Conservation (phyloP, 2,888 invertebrate genomes). For the Drosophila mulleri region DNA sequence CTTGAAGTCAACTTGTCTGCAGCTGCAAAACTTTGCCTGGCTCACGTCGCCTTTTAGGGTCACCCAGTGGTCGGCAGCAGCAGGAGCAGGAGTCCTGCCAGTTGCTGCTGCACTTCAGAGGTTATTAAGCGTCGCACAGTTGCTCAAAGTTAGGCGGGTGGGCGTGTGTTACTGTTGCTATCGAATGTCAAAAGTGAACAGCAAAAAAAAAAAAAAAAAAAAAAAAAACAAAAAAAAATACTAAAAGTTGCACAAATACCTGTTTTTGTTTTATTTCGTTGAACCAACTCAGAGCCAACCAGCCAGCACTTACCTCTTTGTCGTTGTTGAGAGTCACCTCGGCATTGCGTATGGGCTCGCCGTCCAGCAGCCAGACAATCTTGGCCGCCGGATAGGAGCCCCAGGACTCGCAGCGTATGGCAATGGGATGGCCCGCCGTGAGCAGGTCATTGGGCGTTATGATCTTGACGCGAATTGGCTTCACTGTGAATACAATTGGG, state of each 20-base stretch:
- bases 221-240: no score
- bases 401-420: slow-evolving; percentile 91
- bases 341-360: slow-evolving; percentile 88
- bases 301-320: slow-evolving; percentile 79
- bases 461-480: slow-evolving; percentile 91
- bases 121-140: slow-evolving; percentile 56
- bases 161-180: slow-evolving; percentile 41
- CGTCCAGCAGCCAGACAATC: slow-evolving; percentile 92
- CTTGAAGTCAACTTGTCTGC: slow-evolving; percentile 68
- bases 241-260: slow-evolving; percentile 19
- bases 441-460: slow-evolving; percentile 90
- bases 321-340: slow-evolving; percentile 87
- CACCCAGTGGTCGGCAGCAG: slow-evolving; percentile 58
- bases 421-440: slow-evolving; percentile 90
- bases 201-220: slow-evolving; percentile 5
- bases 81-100: not conserved
- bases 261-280: slow-evolving; percentile 16
- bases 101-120: slow-evolving; percentile 47
- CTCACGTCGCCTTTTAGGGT: slow-evolving; percentile 60
- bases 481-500: slow-evolving; percentile 87
- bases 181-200: slow-evolving; percentile 70
- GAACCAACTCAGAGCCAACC: slow-evolving; percentile 21
- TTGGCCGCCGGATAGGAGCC: slow-evolving; percentile 94
- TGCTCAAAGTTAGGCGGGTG: slow-evolving; percentile 27
- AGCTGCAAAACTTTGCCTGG: slow-evolving; percentile 54